Conservation (phyloP, 2,113 vertebrate genomes). For the Phylloscopus trochilus region DNA sequence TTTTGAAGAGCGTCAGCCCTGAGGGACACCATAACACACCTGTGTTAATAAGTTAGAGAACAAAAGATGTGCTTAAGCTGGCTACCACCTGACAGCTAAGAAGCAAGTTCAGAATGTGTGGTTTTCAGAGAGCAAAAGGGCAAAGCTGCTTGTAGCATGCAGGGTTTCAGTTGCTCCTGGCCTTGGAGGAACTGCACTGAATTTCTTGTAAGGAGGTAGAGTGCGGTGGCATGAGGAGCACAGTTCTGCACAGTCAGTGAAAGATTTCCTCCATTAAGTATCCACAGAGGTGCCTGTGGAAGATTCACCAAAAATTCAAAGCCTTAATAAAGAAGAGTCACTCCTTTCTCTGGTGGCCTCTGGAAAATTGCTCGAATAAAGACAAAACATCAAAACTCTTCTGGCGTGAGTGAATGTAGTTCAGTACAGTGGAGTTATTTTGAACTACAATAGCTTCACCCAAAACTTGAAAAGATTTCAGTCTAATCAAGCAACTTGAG, state of each 20-base stretch:
- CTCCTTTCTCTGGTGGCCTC: background rate
- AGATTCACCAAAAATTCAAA: background rate
- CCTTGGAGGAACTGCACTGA: background rate
- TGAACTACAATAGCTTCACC: background rate
- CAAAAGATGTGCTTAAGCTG: conserved; percentile 27
- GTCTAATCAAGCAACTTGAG: background rate
- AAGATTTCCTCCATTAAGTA: background rate
- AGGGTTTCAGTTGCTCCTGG: background rate
- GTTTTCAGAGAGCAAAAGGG: background rate
- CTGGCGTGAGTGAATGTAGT: background rate
- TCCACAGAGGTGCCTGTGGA: background rate
- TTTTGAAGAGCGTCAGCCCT: conserved; percentile 25
- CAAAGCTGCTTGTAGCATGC: fast-evolving
- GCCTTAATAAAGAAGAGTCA: background rate
- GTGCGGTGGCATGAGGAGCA: background rate
- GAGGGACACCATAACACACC: conserved; percentile 54
- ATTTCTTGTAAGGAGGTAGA: background rate
- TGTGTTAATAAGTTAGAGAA: conserved; percentile 44
- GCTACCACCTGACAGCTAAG: conserved; percentile 3
- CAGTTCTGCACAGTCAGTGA: background rate
- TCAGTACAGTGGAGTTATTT: background rate
- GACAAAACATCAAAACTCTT: background rate
- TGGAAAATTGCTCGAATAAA: background rate
- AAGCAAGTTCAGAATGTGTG: background rate
- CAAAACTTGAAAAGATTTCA: background rate